Conservation (phyloP, 2,113 vertebrate genomes). For the Myrmecobius fasciatus region DNA sequence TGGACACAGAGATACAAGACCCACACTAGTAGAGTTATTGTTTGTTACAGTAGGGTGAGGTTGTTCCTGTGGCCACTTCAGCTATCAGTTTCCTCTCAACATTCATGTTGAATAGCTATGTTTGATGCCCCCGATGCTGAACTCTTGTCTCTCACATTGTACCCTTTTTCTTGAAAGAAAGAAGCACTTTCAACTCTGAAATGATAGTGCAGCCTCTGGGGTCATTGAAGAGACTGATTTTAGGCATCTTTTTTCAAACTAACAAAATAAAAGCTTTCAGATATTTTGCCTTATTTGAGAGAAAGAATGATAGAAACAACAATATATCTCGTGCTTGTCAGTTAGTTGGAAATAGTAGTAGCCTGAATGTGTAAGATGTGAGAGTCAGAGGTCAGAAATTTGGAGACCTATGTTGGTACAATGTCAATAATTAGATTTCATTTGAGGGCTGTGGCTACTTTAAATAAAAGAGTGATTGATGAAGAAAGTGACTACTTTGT, state of each 20-base stretch:
- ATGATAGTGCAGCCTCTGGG: background rate
- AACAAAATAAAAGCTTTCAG: slow-evolving; percentile 44
- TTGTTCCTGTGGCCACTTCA: slow-evolving; percentile 12
- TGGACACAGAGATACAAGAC: slow-evolving; percentile 40
- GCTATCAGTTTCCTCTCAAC: slow-evolving; percentile 17
- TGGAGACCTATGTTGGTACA: background rate
- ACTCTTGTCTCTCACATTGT: slow-evolving; percentile 31
- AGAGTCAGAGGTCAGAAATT: slow-evolving; percentile 18
- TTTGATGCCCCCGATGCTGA: slow-evolving; percentile 47
- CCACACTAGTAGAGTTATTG: slow-evolving; percentile 7
- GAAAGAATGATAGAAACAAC: slow-evolving; percentile 9
- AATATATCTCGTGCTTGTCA: slow-evolving; percentile 13
- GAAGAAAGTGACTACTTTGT: slow-evolving; percentile 20
- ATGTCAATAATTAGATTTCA: background rate
- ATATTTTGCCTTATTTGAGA: background rate
- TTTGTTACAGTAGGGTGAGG: background rate
- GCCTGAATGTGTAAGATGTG: slow-evolving; percentile 8
- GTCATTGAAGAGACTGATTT: slow-evolving; percentile 35
- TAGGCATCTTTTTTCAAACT: slow-evolving; percentile 28
- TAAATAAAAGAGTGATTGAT: background rate
- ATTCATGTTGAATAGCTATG: background rate
- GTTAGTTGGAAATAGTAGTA: slow-evolving; percentile 50
- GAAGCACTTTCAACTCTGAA: background rate
- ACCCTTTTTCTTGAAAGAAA: slow-evolving; percentile 31
- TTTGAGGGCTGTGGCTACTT: background rate